These are phyloP conservation scores for Campopleginae sp. DNA, from an alignment of 2,888 invertebrate species.

Conservation along the genomic window DNA sequence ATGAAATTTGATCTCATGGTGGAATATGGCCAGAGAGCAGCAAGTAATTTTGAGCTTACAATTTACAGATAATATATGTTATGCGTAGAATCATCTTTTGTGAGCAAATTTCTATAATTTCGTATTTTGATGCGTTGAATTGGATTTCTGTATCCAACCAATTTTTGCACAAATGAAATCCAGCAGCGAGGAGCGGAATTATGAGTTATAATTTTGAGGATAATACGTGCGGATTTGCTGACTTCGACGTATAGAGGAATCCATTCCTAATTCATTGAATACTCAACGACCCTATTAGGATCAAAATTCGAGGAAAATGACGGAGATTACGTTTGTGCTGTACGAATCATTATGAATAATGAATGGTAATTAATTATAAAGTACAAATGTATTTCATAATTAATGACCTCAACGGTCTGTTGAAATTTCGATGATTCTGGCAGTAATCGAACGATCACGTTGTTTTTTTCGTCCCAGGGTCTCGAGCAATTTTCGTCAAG, in stretches of 20 bases:
- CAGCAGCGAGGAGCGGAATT: neutral
- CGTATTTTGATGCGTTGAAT: neutral
- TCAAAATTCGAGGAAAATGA: neutral
- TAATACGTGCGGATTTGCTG: neutral
- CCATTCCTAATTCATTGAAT: neutral
- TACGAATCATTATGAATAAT: neutral
- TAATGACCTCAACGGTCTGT: neutral
- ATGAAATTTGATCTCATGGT: neutral
- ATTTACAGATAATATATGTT: neutral
- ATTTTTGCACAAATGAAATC: neutral
- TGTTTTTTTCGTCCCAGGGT: too few relatives aligned
- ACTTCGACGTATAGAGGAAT: neutral
- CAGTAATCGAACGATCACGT: too few relatives aligned
- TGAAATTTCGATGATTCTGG: neutral
- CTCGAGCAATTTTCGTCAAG: neutral
- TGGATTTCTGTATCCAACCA: neutral
- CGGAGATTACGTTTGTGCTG: neutral
- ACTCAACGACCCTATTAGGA: neutral
- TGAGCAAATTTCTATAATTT: neutral
- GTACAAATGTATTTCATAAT: neutral
- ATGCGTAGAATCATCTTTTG: neutral
- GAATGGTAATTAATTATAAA: neutral
- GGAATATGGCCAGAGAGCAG: neutral
- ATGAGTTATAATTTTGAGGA: neutral
- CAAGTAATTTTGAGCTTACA: neutral